Conservation (phyloP, 2,797 vertebrate genomes). For the Typhlichthys subterraneus region DNA sequence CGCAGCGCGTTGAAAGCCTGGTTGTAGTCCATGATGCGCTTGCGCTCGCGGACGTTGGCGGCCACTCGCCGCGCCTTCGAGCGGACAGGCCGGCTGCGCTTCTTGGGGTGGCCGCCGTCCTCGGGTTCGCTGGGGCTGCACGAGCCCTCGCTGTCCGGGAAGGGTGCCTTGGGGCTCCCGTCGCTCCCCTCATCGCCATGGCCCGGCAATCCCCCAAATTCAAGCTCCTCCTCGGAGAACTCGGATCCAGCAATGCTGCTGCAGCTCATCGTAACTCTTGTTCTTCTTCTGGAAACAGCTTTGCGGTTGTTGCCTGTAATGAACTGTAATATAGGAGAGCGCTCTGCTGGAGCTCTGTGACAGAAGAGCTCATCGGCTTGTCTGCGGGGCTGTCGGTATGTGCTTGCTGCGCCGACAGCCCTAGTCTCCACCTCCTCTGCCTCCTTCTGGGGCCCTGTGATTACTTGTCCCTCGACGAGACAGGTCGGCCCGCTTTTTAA, state of each 20-base stretch:
- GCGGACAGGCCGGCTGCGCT: constrained; percentile 81
- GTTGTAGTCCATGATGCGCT: constrained; percentile 97
- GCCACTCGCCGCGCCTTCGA: constrained; percentile 91
- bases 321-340: not conserved
- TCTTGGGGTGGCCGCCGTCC: constrained; percentile 72
- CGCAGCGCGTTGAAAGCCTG: constrained; percentile 94
- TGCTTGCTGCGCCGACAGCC: constrained; percentile 42
- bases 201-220: constrained; percentile 48
- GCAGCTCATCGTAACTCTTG: constrained; percentile 57
- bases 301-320: not conserved
- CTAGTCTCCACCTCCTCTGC: constrained; percentile 51
- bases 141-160: constrained; percentile 60
- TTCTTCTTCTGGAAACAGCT: not conserved
- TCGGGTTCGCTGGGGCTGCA: constrained; percentile 62
- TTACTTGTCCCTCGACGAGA: constrained; percentile 64
- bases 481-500: constrained; percentile 77
- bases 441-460: constrained; percentile 62
- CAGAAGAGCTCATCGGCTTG: constrained; percentile 2
- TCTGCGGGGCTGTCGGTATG: constrained; percentile 61
- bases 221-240: constrained; percentile 79
- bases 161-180: constrained; percentile 45
- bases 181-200: constrained; percentile 52
- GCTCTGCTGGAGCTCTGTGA: not conserved
- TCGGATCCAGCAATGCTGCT: constrained; percentile 73
- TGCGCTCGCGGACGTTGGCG: constrained; percentile 92